These are phyloP conservation scores for Plusia festucae DNA, from an alignment of 2,888 invertebrate genomes.

Conservation along the genomic window DNA sequence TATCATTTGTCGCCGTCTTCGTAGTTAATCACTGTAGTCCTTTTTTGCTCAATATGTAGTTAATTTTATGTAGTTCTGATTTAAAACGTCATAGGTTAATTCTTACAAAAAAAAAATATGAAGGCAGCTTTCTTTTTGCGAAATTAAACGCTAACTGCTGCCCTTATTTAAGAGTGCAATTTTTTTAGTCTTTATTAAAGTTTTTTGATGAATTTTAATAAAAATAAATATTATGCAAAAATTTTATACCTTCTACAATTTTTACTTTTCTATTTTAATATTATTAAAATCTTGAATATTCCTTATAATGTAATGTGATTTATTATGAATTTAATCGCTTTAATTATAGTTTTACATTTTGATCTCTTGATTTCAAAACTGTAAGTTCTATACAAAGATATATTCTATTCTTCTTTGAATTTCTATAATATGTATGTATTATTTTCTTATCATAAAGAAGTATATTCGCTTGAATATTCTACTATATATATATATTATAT, in stretches of 20 bases:
- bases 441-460: too few species aligned
- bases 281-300: constrained; percentile 29
- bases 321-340: constrained; percentile 29
- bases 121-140: constrained; percentile 2
- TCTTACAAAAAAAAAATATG: neutral
- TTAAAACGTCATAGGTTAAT: neutral
- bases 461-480: neutral
- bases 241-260: constrained; percentile 25
- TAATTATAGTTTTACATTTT: constrained; percentile 19
- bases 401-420: neutral
- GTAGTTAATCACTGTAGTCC: constrained; percentile 29
- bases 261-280: constrained; percentile 26
- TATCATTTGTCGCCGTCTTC: constrained; percentile 12
- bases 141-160: constrained; percentile 7
- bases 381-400: neutral
- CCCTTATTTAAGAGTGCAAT: constrained; percentile 54
- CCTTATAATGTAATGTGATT: constrained; percentile 26
- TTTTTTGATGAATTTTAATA: constrained; percentile 45
- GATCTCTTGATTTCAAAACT: constrained; percentile 41
- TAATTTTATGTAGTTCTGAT: constrained; percentile 26
- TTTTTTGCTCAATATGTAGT: constrained; percentile 53
- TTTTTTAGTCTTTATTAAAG: constrained; percentile 43
- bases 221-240: constrained; percentile 21
- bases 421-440: too few species aligned
- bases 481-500: constrained; percentile 1